Evolutionary conservation across 2,888 invertebrate genomes (phyloP).

Genomic region (Gnatocerus cornutus): DNA sequence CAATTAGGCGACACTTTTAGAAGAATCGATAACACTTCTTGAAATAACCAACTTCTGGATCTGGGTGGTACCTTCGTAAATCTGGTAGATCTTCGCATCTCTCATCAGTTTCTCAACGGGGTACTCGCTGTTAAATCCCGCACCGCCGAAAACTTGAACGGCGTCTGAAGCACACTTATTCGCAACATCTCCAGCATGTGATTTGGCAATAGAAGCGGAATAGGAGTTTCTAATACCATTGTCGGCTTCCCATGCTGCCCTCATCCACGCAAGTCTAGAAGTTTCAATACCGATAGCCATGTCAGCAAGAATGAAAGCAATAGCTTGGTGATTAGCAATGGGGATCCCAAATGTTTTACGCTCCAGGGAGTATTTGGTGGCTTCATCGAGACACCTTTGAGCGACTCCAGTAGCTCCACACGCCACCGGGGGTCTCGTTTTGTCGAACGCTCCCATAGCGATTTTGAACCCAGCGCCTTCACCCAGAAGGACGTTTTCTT

Average conservation of each 20-base stretch:
- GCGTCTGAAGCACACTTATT: constrained; percentile 94
- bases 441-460: constrained; percentile 81
- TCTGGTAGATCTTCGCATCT: constrained; percentile 97
- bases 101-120: constrained; percentile 98
- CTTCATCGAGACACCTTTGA: constrained; percentile 90
- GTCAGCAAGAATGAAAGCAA: constrained; percentile 93
- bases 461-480: constrained; percentile 77
- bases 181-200: constrained; percentile 90
- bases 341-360: constrained; percentile 92
- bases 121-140: constrained; percentile 96
- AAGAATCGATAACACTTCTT: constrained; percentile 73
- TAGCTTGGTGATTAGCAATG: constrained; percentile 86
- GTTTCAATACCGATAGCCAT: constrained; percentile 93
- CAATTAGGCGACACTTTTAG: constrained; percentile 62
- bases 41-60: constrained; percentile 95
- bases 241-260: constrained; percentile 91
- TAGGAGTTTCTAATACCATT: constrained; percentile 85
- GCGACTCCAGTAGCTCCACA: constrained; percentile 91
- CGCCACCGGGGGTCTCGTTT: constrained; percentile 81
- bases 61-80: constrained; percentile 96
- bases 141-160: constrained; percentile 94
- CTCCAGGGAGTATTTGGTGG: constrained; percentile 90
- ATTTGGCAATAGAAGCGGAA: constrained; percentile 96
- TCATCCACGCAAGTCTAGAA: constrained; percentile 86
- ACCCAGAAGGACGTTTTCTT: constrained; percentile 90